Percentiles rank a stretch among this genome's conserved stretches.
phyloP scores from a whole-genome alignment of 2,888 invertebrate genomes.

The Eudemis profundana region DNA sequence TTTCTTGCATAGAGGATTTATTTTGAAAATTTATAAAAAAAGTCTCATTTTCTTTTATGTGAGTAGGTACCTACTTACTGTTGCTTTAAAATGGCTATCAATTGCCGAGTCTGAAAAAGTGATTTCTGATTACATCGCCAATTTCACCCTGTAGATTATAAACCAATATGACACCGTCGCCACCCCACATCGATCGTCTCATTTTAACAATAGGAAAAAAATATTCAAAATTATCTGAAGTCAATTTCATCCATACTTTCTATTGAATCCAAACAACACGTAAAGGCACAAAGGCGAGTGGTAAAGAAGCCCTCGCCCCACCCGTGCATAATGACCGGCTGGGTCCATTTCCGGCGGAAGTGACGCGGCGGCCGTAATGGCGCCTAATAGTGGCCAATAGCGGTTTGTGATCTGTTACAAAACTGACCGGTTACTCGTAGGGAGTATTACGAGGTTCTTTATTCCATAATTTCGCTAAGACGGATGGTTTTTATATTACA shows the following conservation, averaged over 20 bases:
- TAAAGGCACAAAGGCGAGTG: constrained; percentile 3
- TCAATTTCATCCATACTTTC: constrained; percentile 4
- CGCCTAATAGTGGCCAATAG: constrained; percentile 39
- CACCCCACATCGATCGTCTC: background rate
- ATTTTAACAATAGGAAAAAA: background rate
- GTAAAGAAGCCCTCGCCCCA: constrained; percentile 6
- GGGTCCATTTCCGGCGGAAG: constrained; percentile 48
- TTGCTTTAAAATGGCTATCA: no score
- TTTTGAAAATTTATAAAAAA: no score
- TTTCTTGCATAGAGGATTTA: no score
- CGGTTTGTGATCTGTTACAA: constrained; percentile 17
- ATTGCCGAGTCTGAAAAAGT: no score
- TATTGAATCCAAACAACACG: constrained; percentile 14
- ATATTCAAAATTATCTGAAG: background rate
- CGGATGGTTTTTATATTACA: no score
- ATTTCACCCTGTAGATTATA: no score
- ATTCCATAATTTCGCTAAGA: no score
- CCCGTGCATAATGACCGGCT: constrained; percentile 35
- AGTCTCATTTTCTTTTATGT: no score
- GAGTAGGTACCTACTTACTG: no score
- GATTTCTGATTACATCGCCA: no score
- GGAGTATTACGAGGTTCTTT: no score
- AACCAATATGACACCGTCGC: no score
- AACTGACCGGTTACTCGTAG: constrained; percentile 1
- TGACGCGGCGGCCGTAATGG: constrained; percentile 41